Conservation (phyloP, 2,888 invertebrate species). For the Drosophila mettleri region DNA sequence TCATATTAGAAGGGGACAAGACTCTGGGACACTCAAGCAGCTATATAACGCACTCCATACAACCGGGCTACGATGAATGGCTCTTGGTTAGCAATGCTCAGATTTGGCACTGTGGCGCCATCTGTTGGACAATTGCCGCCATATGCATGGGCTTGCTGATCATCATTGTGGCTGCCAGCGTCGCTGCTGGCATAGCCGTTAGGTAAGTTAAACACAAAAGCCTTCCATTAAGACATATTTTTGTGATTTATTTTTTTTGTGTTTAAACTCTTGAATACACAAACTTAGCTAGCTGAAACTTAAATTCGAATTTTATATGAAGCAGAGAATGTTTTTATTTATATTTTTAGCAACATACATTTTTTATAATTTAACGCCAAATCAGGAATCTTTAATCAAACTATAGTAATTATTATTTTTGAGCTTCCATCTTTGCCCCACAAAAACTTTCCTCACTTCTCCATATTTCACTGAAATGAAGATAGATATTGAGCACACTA, state of each 20-base stretch:
- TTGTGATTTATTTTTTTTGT: too few species aligned
- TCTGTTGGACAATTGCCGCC: slow-evolving; percentile 84
- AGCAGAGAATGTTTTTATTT: too few species aligned
- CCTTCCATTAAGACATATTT: neutral
- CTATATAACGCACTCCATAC: slow-evolving; percentile 84
- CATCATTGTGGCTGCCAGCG: slow-evolving; percentile 81
- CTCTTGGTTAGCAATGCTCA: slow-evolving; percentile 80
- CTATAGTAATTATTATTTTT: too few species aligned
- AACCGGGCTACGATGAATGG: slow-evolving; percentile 85
- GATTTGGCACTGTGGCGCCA: slow-evolving; percentile 83
- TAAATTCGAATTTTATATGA: too few species aligned
- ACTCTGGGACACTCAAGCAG: slow-evolving; percentile 61
- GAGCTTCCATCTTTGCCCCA: too few species aligned
- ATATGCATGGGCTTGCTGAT: slow-evolving; percentile 81
- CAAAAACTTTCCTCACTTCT: too few species aligned
- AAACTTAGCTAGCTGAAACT: neutral
- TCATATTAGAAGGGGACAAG: slow-evolving; percentile 83
- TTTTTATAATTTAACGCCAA: too few species aligned
- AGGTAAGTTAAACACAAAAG: slow-evolving; percentile 74
- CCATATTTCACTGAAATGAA: too few species aligned
- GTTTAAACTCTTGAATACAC: neutral
- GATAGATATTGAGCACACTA: too few species aligned
- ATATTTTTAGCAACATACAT: too few species aligned
- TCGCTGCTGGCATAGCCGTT: slow-evolving; percentile 83
- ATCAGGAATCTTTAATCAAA: too few species aligned